phyloP scores from a whole-genome alignment of 1,140 invertebrate species.

The Ruditapes philippinarum region DNA sequence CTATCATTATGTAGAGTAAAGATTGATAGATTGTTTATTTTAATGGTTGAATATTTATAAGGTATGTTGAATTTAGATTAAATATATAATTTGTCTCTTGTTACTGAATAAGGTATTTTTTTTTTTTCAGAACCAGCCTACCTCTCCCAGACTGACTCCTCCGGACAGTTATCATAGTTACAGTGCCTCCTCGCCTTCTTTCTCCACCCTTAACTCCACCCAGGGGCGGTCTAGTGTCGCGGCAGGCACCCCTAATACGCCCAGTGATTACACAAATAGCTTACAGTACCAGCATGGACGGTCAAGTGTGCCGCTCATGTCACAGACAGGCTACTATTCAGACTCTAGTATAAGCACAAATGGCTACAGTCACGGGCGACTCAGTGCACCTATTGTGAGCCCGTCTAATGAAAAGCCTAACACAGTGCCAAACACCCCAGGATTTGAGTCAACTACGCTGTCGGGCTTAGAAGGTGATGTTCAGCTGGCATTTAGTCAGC shows the following conservation, averaged over 20 bases:
- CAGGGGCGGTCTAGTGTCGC: conserved; percentile 43
- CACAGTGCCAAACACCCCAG: conserved; percentile 82
- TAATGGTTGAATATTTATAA: too few species aligned
- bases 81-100: too few species aligned
- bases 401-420: conserved; percentile 76
- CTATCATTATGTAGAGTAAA: too few species aligned
- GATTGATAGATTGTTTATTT: too few species aligned
- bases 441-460: conserved; percentile 80
- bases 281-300: conserved; percentile 48
- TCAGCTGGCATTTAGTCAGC: conserved; percentile 82
- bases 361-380: conserved; percentile 58
- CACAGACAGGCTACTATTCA: conserved; percentile 75
- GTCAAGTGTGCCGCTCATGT: conserved; percentile 63
- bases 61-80: too few species aligned
- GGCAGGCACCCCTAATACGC: conserved; percentile 72
- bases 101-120: too few species aligned
- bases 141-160: conserved; percentile 95
- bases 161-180: conserved; percentile 90
- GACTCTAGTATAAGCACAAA: conserved; percentile 57
- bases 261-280: conserved; percentile 60
- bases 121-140: conserved; percentile 87
- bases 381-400: conserved; percentile 62
- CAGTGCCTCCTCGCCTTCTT: conserved; percentile 73
- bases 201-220: conserved; percentile 16
- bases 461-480: conserved; percentile 88